Evolutionary conservation across 2,797 vertebrate genomes (phyloP), one percentile per base, ranked within the genome.

Genomic region (Leucoraja ocellata): DNA sequence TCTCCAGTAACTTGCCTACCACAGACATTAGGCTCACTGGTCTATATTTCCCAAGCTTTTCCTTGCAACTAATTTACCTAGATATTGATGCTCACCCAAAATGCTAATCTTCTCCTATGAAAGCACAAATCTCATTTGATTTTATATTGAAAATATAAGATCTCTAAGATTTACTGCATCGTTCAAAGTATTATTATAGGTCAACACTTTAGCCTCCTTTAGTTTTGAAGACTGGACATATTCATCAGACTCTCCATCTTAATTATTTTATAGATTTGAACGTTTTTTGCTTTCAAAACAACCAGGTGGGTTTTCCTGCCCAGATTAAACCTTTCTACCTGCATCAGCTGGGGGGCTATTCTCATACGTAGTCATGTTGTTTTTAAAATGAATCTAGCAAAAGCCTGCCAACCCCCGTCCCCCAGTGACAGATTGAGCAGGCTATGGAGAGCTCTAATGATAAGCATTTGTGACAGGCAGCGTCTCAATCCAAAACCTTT

Each of bases 361-460:
- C 68, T 73, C 25, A 28, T 2, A 46, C 39, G 28, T 54, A 11
- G 71, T 14, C 36, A 63, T 91, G n/a, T 5, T 68, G 84, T 68
- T 92, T 74, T 92, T 58, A 74, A 74, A 92, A 74, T 54, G 36
- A 92, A 54, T 46, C 68, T 23, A 68, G 39, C 25, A 71, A 54
- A 91, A 74, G 28, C 61, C 71, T 73, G 65, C 63, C 14, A 36
- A 2, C 46, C 6, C 23, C 71, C 39, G 25, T n/a, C 46, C 90
- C 76, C 71, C 11, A 54, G 88, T 73, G 88, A 91, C 63, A 39
- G 71, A 46, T 92, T 92, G 90, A 74, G 23, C 76, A 92, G 76
- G 65, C 90, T 74, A 18, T 74, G 25, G 90, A 92, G 23, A 68
- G 13, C 68, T 92, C 71, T 76, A 92, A 92, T 74, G 90, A 92